Percentiles rank a stretch among this genome's conserved stretches.
Conservation (phyloP, 2,797 vertebrate genomes). For the Sebastes baramenuke region DNA sequence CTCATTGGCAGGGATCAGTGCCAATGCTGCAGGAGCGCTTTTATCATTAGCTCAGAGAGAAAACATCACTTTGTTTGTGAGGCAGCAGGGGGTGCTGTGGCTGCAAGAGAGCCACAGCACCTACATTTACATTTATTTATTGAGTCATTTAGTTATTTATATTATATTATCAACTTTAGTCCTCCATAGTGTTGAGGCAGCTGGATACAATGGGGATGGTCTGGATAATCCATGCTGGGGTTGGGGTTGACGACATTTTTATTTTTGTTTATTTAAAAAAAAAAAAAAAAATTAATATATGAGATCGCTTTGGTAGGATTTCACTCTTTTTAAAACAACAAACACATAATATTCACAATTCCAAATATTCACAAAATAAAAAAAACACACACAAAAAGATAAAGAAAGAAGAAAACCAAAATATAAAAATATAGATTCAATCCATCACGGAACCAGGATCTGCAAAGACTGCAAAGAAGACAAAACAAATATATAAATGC, state of each 20-base stretch:
- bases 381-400: too few relatives aligned
- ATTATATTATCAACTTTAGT: background rate
- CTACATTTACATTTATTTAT: background rate
- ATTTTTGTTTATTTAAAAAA: too few relatives aligned
- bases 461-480: background rate
- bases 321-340: too few relatives aligned
- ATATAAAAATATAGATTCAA: too few relatives aligned
- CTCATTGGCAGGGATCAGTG: constrained; percentile 48
- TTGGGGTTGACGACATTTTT: background rate
- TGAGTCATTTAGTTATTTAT: background rate
- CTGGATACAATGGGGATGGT: background rate
- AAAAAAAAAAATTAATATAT: too few relatives aligned
- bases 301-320: too few relatives aligned
- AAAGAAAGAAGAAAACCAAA: too few relatives aligned
- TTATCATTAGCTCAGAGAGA: background rate
- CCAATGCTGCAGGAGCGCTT: constrained; percentile 9
- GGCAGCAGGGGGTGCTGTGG: constrained; percentile 69
- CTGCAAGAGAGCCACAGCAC: background rate
- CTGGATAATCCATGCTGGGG: background rate
- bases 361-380: too few relatives aligned
- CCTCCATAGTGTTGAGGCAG: background rate
- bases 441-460: too few relatives aligned
- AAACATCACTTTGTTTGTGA: background rate
- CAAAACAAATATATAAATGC: background rate
- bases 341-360: too few relatives aligned